A percentile compares a stretch with the other conserved stretches of the same genome.
Conservation (phyloP, 2,888 invertebrate genomes). For the Tyria jacobaeae region DNA sequence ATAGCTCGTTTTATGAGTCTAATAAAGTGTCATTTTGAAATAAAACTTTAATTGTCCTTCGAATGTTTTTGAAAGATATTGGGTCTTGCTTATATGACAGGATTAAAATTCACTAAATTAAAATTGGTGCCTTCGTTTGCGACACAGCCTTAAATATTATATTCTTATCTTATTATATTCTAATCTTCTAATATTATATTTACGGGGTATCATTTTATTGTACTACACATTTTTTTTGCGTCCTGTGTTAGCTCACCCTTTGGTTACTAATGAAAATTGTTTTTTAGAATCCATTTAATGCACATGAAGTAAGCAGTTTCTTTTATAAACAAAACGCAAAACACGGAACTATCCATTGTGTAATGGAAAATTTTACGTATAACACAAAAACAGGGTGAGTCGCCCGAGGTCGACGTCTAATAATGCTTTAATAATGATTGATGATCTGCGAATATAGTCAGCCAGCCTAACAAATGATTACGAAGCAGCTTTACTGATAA, state of each 20-base stretch:
- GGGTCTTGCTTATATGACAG: conserved; percentile 12
- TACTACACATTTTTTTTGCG: conserved; percentile 6
- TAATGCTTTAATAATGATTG: conserved; percentile 56
- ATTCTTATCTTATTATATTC: too few relatives aligned
- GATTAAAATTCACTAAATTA: conserved; percentile 17
- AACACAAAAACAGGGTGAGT: conserved; percentile 50
- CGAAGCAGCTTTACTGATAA: conserved; percentile 20
- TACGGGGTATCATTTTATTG: neutral
- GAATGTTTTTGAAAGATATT: conserved; percentile 12
- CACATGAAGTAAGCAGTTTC: neutral
- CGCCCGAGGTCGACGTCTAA: conserved; percentile 48
- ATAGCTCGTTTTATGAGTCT: conserved; percentile 26
- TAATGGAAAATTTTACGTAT: conserved; percentile 43
- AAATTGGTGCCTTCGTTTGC: conserved; percentile 12
- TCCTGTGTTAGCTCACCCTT: neutral
- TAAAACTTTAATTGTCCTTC: conserved; percentile 13
- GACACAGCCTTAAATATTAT: conserved; percentile 4
- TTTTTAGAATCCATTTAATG: neutral
- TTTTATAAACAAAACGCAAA: conserved; percentile 30
- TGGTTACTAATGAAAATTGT: neutral
- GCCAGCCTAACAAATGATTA: conserved; percentile 36
- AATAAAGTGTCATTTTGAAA: conserved; percentile 30
- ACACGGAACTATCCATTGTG: conserved; percentile 45
- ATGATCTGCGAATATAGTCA: conserved; percentile 35
- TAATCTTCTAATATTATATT: too few relatives aligned